These are phyloP conservation scores for Astyanax mexicanus DNA, from an alignment of 2,797 vertebrate species.

Conservation along the genomic window DNA sequence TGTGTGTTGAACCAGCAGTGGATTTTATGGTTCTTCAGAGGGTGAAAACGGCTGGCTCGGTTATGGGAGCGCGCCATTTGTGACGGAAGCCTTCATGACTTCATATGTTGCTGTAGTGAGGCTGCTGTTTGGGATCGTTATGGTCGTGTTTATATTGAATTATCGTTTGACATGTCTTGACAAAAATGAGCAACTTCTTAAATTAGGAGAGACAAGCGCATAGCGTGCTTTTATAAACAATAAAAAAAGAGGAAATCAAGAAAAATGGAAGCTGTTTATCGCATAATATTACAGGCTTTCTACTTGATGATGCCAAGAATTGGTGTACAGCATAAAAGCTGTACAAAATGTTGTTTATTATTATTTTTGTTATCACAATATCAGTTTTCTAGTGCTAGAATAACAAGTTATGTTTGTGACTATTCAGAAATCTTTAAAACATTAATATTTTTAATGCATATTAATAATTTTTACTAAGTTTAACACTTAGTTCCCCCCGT, in stretches of 20 bases:
- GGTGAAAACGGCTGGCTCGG: slow-evolving; percentile 64
- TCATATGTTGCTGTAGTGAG: slow-evolving; percentile 79
- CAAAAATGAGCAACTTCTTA: slow-evolving; percentile 31
- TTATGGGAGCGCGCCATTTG: slow-evolving; percentile 64
- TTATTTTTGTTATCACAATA: too few relatives aligned
- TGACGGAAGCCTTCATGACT: slow-evolving; percentile 79
- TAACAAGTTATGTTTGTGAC: too few relatives aligned
- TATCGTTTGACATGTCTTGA: slow-evolving; percentile 15
- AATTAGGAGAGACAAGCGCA: slow-evolving; percentile 13
- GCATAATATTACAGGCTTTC: too few relatives aligned
- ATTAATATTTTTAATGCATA: too few relatives aligned
- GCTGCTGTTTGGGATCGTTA: slow-evolving; percentile 74
- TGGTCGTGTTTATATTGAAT: slow-evolving; percentile 20
- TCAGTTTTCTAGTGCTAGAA: too few relatives aligned
- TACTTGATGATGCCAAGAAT: too few relatives aligned
- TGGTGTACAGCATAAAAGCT: neutral
- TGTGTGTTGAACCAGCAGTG: slow-evolving; percentile 74
- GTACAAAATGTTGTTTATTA: too few relatives aligned
- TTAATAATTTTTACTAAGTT: too few relatives aligned
- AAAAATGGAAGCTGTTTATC: too few relatives aligned
- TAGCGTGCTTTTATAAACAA: neutral
- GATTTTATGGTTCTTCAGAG: slow-evolving; percentile 73
- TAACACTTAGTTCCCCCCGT: too few relatives aligned
- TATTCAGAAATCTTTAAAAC: too few relatives aligned
- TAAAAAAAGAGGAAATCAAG: too few relatives aligned